These are phyloP conservation scores for Eilema sororculum DNA, from an alignment of 2,888 invertebrate species.

Conservation along the genomic window DNA sequence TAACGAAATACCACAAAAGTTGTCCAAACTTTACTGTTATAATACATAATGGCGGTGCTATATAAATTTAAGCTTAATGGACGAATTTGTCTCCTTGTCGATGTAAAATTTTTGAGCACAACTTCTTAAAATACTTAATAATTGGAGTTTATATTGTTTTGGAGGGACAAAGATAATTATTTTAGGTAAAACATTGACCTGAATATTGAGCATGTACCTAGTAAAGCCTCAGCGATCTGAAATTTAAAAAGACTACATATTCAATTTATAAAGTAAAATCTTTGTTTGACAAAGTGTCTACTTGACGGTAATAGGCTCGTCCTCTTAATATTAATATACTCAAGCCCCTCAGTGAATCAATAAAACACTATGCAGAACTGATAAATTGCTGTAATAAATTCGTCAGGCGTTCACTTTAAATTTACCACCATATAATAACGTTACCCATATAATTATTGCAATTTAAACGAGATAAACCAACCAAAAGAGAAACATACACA, in stretches of 20 bases:
- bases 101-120: conserved; percentile 32
- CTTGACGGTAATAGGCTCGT: too few species aligned
- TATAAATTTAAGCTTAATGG: conserved; percentile 46
- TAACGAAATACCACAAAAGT: conserved; percentile 59
- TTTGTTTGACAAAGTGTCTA: too few species aligned
- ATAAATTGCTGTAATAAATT: not conserved
- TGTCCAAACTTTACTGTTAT: conserved; percentile 57
- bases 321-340: too few species aligned
- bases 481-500: not conserved
- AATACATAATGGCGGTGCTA: conserved; percentile 54
- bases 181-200: too few species aligned
- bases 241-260: too few species aligned
- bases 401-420: not conserved
- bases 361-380: not conserved
- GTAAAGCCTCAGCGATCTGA: too few species aligned
- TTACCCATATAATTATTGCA: too few species aligned
- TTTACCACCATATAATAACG: too few species aligned
- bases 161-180: not conserved
- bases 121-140: conserved; percentile 20
- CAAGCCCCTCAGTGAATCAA: not conserved
- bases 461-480: too few species aligned
- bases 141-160: not conserved
- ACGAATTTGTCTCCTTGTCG: conserved; percentile 28
- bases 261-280: too few species aligned
- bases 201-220: too few species aligned